Evolutionary conservation across 2,888 invertebrate genomes (phyloP).

Genomic region (Dromius quadrimaculatus): DNA sequence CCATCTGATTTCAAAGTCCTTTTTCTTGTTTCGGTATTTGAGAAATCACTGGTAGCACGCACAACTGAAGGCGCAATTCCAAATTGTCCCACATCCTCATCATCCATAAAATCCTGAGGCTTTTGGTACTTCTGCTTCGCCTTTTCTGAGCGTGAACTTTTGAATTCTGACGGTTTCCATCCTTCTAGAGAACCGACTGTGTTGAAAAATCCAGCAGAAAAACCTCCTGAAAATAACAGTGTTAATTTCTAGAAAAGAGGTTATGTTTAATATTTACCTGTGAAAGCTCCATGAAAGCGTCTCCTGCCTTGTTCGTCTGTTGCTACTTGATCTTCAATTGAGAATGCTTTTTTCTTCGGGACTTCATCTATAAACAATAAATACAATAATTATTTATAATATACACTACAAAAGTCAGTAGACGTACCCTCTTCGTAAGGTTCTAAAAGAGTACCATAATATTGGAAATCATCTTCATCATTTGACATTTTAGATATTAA

Average conservation of each 20-base stretch:
- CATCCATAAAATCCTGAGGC: conserved; percentile 98
- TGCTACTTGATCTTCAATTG: conserved; percentile 88
- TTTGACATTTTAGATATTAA: conserved; percentile 61
- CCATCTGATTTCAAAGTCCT: conserved; percentile 61
- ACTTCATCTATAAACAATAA: conserved; percentile 75
- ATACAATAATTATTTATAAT: background rate
- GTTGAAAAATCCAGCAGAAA: conserved; percentile 98
- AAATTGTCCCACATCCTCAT: conserved; percentile 93
- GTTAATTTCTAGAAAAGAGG: background rate
- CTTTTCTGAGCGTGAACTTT: conserved; percentile 86
- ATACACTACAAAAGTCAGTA: conserved; percentile 23
- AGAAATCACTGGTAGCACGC: conserved; percentile 84
- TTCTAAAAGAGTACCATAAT: conserved; percentile 86
- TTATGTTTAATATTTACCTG: conserved; percentile 74
- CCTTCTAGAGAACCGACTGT: conserved; percentile 97
- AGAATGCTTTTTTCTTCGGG: conserved; percentile 83
- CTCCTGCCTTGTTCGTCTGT: conserved; percentile 89
- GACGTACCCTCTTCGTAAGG: conserved; percentile 84
- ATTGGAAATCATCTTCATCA: conserved; percentile 76
- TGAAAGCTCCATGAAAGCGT: conserved; percentile 98
- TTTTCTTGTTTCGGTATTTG: conserved; percentile 66
- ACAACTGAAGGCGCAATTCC: conserved; percentile 94
- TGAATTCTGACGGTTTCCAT: conserved; percentile 91
- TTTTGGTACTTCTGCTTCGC: conserved; percentile 71
- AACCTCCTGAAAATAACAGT: conserved; percentile 88